Evolutionary conservation across 2,888 invertebrate species (phyloP), one percentile per base, ranked within the genome.

Genomic region (Gasteruption jaculator): DNA sequence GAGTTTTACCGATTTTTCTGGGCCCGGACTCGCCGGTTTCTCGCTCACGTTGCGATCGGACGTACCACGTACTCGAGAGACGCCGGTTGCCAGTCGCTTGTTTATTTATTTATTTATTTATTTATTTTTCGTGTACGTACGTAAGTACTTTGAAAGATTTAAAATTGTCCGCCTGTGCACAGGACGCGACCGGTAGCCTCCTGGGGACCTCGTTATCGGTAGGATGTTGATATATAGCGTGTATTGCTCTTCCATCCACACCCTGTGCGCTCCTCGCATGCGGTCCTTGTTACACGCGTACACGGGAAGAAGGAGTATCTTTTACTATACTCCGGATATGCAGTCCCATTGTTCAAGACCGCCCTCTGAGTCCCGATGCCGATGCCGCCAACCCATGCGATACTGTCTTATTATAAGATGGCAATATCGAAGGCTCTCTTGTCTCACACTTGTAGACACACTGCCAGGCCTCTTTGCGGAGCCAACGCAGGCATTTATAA

Each of bases 401-500:
- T 62, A 62, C 60, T 62, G 65, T 66, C 65, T 66, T 66, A 65
- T 65, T 66, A 65, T 63, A 66, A 65, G 59, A 57, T 58, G 59
- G 57, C 58, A 56, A 57, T 63, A 61, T 59, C 55, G 53, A 50
- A n/a, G 52, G 42, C 41, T 54, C 52, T 52, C 58, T 61, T 57
- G 60, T 60, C 62, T 57, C 56, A 54, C 57, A 58, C 54, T 56
- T 58, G 52, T 54, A 58, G 55, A 56, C 54, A 57, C 46, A 50
- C 44, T 43, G 54, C 45, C 49, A 41, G 45, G 45, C 44, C 50
- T 53, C 52, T 55, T 52, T 55, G 50, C 38, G 26, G 43, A 41
- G 45, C 41, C n/a, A n/a, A n/a, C n/a, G n/a, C n/a, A n/a, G n/a
- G n/a, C n/a, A n/a, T n/a, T n/a, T n/a, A n/a, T n/a, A n/a, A n/a